Evolutionary conservation across 2,113 vertebrate genomes (phyloP), one percentile per base, ranked within the genome.

Genomic region (Oncorhynchus nerka): DNA sequence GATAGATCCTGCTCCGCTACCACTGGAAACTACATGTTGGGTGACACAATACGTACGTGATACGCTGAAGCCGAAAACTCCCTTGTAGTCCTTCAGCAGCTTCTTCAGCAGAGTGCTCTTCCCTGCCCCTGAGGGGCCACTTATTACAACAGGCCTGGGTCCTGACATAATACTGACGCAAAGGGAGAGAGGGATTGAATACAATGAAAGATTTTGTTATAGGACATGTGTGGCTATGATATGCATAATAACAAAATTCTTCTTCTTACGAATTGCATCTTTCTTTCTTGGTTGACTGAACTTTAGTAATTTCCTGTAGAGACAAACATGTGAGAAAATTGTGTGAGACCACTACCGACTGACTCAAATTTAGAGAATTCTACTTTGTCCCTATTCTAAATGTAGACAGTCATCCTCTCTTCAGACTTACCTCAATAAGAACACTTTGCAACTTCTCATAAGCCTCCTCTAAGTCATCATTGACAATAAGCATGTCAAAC

Each of bases 71-170:
- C 97, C 98, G 0, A 99, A 99, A 81, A 99, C 15, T 5, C 93
- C 94, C 67, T 95, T 91, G 0, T 96, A 95, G 2, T 99, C 97
- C 68, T 94, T 94, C 74, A 99, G 77, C 77, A 99, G 80, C 61
- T 83, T 96, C 92, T 97, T 99, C 75, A 99, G 84, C 78, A 99
- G 91, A 1, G 98, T 98, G 93, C 98, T 99, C 84, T 99, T 99
- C 34, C 98, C 98, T 0, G 97, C 97, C 2, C 98, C 98, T 0
- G 98, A 99, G 0, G 98, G 98, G 75, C 98, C 98, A 0, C 96
- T 99, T 87, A 99, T 89, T 76, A 99, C 97, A 9, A 99, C 94
- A 0, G 97, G 98, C 75, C 97, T 95, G 0, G 96, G 97, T 90
- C 96, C 94, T 24, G 96, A 92, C 97, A 99, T 99, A 59, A 84